Evolutionary conservation across 2,888 invertebrate genomes (phyloP).

Genomic region (Sylvicola cinctus): DNA sequence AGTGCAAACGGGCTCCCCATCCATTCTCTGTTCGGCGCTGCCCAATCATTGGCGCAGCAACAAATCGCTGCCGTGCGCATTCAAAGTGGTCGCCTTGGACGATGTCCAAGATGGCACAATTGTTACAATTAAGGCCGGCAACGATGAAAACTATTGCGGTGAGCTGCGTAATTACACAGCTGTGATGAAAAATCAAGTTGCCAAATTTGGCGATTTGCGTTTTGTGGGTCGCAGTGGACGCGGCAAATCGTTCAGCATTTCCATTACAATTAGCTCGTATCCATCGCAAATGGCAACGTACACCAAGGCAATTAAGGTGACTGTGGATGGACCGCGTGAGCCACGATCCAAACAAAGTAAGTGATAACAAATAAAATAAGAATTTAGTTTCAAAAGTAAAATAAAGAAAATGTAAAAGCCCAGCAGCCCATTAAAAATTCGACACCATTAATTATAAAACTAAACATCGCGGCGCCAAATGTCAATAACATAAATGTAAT

Average conservation of each 20-base stretch:
- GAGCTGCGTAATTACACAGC: slow-evolving; percentile 86
- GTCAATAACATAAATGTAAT: slow-evolving; percentile 2
- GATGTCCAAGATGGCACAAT: slow-evolving; percentile 87
- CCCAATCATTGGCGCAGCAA: slow-evolving; percentile 96
- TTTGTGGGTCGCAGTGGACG: slow-evolving; percentile 95
- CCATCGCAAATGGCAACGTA: slow-evolving; percentile 80
- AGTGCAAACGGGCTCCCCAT: slow-evolving; percentile 86
- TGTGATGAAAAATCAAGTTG: slow-evolving; percentile 93
- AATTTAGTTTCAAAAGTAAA: too few relatives aligned
- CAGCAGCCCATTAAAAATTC: too few relatives aligned
- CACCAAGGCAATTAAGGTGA: slow-evolving; percentile 94
- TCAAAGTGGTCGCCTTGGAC: slow-evolving; percentile 86
- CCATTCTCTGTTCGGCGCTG: slow-evolving; percentile 80
- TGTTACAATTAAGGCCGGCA: slow-evolving; percentile 87
- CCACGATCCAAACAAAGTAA: slow-evolving; percentile 93
- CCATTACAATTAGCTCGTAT: slow-evolving; percentile 73
- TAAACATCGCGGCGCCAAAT: slow-evolving; percentile 3
- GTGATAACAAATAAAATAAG: too few relatives aligned
- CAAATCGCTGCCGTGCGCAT: slow-evolving; percentile 89
- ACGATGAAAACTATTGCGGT: slow-evolving; percentile 94
- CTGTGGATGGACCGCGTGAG: slow-evolving; percentile 96
- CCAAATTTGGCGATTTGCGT: slow-evolving; percentile 94
- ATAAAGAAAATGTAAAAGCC: too few relatives aligned
- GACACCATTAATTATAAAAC: neutral
- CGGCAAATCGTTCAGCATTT: slow-evolving; percentile 88